Percentiles rank a stretch among this genome's conserved stretches.
Evolutionary conservation across 64 coral and sea anemone species (phyloP).

Genomic region (Acropora tenuis): DNA sequence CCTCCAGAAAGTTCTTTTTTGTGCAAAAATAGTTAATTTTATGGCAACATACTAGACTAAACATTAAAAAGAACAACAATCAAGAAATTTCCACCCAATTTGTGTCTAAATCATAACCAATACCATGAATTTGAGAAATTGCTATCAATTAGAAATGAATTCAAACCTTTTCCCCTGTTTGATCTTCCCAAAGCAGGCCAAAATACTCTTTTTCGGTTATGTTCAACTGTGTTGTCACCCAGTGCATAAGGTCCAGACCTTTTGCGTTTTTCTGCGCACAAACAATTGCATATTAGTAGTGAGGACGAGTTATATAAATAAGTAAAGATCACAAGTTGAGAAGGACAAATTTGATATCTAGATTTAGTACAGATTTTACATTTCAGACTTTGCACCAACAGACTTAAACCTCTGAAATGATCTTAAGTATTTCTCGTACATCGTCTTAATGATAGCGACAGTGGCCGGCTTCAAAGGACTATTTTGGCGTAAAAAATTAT

Average conservation of each 20-base stretch:
- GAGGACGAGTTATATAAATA: not conserved
- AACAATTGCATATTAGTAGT: not conserved
- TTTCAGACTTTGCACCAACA: not conserved
- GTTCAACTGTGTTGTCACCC: slow-evolving; percentile 59
- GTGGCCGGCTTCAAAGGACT: no score
- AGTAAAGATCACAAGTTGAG: not conserved
- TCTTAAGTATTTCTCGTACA: not conserved
- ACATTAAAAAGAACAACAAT: not conserved
- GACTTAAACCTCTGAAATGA: not conserved
- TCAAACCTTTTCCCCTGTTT: slow-evolving; percentile 63
- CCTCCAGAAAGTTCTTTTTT: slow-evolving; percentile 10
- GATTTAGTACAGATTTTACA: not conserved
- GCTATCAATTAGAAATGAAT: not conserved
- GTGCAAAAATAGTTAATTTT: not conserved
- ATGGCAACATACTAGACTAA: slow-evolving; percentile 15
- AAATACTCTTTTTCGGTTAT: slow-evolving; percentile 74
- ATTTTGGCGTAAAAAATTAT: no score
- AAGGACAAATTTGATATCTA: not conserved
- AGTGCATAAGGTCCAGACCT: slow-evolving; percentile 64
- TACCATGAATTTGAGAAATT: not conserved
- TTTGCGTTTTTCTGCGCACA: slow-evolving; percentile 67
- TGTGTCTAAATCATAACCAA: not conserved
- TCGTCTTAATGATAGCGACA: not conserved
- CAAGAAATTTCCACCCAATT: not conserved
- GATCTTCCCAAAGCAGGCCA: slow-evolving; percentile 54